Evolutionary conservation across 2,888 invertebrate genomes (phyloP), one percentile per base, ranked within the genome.

Genomic region (Ochropleura plecta): DNA sequence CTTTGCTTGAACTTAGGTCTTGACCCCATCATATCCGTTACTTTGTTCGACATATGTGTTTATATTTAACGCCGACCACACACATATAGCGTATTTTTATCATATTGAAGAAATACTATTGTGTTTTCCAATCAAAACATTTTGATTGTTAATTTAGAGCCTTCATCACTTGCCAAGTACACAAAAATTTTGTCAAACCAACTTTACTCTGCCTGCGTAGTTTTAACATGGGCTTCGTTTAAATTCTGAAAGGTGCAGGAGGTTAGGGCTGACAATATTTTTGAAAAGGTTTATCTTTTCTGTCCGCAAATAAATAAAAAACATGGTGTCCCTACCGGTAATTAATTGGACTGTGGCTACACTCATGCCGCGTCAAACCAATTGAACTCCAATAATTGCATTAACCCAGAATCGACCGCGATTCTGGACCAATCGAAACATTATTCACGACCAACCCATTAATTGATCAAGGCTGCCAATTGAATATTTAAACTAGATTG

Each of bases 351-450:
- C 84, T 85, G 84, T 87, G 88, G 70, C 71, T 77, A 81, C 86
- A 83, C 87, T 86, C 88, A 84, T 81, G 85, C 84, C 79, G 82
- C 87, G 86, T 84, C 87, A 85, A 87, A 86, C 87, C 88, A 89
- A 91, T 91, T 90, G 90, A 90, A 90, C 91, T 88, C 86, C 90
- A 89, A 91, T 93, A 91, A 93, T 91, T 92, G 91, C 89, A 90
- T 92, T 90, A 92, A 89, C 91, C 90, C 86, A 86, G 86, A 84
- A 89, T 84, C 87, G 85, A 82, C 86, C 83, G 75, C 79, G 83
- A 84, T 69, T 88, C 86, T 86, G 87, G 86, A 76, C 79, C 86
- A 86, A 89, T 89, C 87, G 87, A 89, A 86, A 88, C 82, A 86
- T 84, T 86, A 85, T 87, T 85, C 79, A 79, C 79, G 65, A 77